Evolutionary conservation across 2,888 invertebrate genomes (phyloP).

Genomic region (Andrena marginata): DNA sequence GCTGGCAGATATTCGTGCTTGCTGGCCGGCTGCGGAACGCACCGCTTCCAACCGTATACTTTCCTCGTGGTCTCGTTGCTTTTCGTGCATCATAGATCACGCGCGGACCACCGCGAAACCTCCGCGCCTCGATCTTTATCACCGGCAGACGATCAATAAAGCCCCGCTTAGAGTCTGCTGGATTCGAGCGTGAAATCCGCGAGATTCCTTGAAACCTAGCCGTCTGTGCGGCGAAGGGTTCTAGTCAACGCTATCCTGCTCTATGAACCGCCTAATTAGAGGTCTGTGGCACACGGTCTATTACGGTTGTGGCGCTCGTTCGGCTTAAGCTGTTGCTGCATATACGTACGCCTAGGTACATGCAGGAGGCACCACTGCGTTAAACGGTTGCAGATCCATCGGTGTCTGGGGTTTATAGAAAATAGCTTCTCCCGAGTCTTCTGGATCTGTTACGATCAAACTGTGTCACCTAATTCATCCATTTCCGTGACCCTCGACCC

Average conservation of each 20-base stretch:
- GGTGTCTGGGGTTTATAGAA: too few species aligned
- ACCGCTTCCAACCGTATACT: neutral
- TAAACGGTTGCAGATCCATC: too few species aligned
- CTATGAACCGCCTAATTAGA: conserved; percentile 14
- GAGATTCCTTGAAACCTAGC: conserved; percentile 3
- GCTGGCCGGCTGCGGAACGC: conserved; percentile 17
- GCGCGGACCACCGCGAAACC: conserved; percentile 6
- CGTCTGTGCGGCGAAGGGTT: neutral
- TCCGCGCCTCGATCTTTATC: conserved; percentile 20
- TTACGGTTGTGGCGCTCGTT: too few species aligned
- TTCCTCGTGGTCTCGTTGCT: conserved; percentile 23
- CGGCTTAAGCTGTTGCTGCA: too few species aligned
- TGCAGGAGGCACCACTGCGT: too few species aligned
- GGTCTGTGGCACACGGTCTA: neutral
- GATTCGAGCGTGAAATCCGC: conserved; percentile 11
- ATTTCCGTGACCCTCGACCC: too few species aligned
- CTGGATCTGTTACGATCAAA: too few species aligned
- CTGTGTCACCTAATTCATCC: too few species aligned
- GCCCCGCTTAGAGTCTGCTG: neutral
- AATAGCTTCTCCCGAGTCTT: too few species aligned
- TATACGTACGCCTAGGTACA: too few species aligned
- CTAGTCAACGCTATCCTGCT: conserved; percentile 6
- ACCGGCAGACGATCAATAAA: conserved; percentile 8
- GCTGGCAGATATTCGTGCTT: conserved; percentile 41
- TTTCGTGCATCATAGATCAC: conserved; percentile 32